These are phyloP conservation scores for Catostomus latipinnis DNA, from an alignment of 2,797 vertebrate genomes.

Conservation along the genomic window DNA sequence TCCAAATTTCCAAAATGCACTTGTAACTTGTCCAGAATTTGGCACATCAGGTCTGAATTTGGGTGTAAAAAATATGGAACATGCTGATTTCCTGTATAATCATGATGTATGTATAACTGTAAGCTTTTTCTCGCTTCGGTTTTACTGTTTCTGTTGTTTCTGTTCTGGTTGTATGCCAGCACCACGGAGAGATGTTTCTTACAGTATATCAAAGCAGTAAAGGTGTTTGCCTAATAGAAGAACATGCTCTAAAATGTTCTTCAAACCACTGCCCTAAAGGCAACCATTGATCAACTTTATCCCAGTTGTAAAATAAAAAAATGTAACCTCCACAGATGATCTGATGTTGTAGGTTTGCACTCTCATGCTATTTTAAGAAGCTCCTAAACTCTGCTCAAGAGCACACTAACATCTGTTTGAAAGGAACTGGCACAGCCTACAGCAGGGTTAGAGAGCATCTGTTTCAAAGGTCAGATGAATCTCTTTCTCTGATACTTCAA, in stretches of 20 bases:
- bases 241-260: constrained; percentile 9
- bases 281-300: constrained; percentile 28
- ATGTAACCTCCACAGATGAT: background rate
- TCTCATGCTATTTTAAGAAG: constrained; percentile 24
- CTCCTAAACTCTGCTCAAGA: background rate
- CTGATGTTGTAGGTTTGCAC: background rate
- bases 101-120: background rate
- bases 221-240: constrained; percentile 13
- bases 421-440: constrained; percentile 22
- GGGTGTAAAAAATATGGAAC: too few species aligned
- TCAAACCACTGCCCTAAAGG: background rate
- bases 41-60: too few species aligned
- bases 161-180: background rate
- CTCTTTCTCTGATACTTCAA: constrained; percentile 16
- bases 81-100: too few species aligned
- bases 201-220: background rate
- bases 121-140: background rate
- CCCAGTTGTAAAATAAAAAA: background rate
- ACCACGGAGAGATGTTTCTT: background rate
- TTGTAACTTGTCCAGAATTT: too few species aligned
- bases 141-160: background rate
- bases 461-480: constrained; percentile 23
- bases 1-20: too few species aligned
- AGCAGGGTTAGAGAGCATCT: constrained; percentile 38
- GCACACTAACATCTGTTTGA: constrained; percentile 20